Conservation (phyloP, 2,888 invertebrate species). For the Rhagonycha fulva region DNA sequence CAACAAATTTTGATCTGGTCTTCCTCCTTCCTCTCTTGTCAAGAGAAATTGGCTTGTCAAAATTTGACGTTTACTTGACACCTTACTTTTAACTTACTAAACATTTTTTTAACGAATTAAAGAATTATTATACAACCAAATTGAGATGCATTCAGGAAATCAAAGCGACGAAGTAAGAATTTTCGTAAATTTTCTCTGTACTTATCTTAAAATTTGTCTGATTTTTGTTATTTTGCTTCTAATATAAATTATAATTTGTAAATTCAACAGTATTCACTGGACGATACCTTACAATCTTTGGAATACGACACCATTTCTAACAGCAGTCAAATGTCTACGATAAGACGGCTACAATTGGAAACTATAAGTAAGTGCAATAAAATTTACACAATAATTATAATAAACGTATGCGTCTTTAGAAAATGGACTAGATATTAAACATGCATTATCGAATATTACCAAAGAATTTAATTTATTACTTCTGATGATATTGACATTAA, state of each 20-base stretch:
- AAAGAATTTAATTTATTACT: neutral
- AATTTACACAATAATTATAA: neutral
- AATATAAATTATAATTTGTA: neutral
- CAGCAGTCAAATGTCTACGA: neutral
- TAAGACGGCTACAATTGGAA: neutral
- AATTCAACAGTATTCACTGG: neutral
- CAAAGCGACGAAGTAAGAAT: too few species aligned
- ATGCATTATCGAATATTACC: neutral
- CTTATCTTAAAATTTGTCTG: too few species aligned
- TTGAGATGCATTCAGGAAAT: too few species aligned
- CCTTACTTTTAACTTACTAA: too few species aligned
- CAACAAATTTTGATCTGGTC: too few species aligned
- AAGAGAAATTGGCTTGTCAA: too few species aligned
- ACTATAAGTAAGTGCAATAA: neutral
- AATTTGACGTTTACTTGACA: too few species aligned
- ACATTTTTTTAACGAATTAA: too few species aligned
- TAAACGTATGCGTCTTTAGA: neutral
- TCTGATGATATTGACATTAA: neutral
- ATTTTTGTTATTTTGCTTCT: too few species aligned
- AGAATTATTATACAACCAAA: too few species aligned
- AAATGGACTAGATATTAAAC: neutral
- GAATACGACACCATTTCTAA: neutral
- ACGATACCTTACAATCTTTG: neutral
- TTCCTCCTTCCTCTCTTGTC: too few species aligned
- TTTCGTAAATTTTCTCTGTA: too few species aligned